Evolutionary conservation across 2,888 invertebrate species (phyloP), one percentile per base, ranked within the genome.

Genomic region (Spicauda simplicius): DNA sequence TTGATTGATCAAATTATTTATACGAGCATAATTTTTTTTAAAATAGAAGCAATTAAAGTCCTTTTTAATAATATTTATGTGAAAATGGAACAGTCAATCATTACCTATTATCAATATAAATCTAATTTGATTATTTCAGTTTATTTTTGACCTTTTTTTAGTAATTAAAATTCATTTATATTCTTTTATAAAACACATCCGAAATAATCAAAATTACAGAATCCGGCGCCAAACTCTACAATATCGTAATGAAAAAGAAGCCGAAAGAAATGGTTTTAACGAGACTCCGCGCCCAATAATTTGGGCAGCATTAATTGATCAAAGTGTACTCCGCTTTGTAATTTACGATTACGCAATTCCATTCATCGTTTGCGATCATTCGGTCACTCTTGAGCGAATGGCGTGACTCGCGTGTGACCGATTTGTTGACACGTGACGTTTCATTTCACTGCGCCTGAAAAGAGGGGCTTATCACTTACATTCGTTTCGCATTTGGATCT

Each of bases 401-500:
- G 67, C 72, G 74, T 62, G 76, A 74, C 69, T 73, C 72, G 77
- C 78, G 77, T 78, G 77, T 71, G 77, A 78, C 71, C 73, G 72
- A 76, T 72, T 74, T 74, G 72, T 76, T 76, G 78, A 76, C 78
- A 77, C 78, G 76, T 76, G 78, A 75, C 77, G 58, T 72, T 70
- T 70, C 76, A 71, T 74, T 72, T 76, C 76, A 67, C 66, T 74
- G 72, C 60, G 33, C 69, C 58, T 54, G 55, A 73, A 74, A 70
- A 64, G 67, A 61, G 10, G 25, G 54, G 48, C 41, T 58, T 20
- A 57, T 57, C 33, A 64, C 53, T 14, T 57, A 58, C 16, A 19
- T 20, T 57, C 57, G 10, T 6, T n/a, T 33, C 16, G n/a, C n/a
- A 18, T 37, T 56, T 19, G 11, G 20, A 18, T 5, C 63, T 3